Percentiles rank a stretch among this genome's conserved stretches.
Conservation (phyloP, 2,113 vertebrate genomes). For the Rhipidura dahli region DNA sequence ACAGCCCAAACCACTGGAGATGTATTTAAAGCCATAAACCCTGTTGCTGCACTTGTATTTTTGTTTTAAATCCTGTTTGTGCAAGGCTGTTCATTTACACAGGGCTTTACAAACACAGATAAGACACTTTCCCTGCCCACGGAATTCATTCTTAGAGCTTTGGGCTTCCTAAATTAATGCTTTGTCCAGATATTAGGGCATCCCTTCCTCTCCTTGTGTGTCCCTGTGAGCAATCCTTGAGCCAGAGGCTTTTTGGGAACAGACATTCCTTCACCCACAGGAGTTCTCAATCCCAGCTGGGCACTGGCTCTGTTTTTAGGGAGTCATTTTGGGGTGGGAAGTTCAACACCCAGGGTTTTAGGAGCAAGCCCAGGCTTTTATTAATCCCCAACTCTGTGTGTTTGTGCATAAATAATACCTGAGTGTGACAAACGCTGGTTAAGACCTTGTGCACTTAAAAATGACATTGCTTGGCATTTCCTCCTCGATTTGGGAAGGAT, state of each 20-base stretch:
- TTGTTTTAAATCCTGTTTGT: slow-evolving; percentile 12
- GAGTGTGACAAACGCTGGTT: background rate
- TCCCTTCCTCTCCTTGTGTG: background rate
- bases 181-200: background rate
- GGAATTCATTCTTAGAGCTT: background rate
- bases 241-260: background rate
- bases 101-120: background rate
- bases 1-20: background rate
- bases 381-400: fast-evolving
- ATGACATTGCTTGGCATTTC: background rate
- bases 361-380: background rate
- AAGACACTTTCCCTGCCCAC: background rate
- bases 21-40: background rate
- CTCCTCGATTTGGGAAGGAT: background rate
- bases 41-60: background rate
- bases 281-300: background rate
- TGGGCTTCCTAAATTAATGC: background rate
- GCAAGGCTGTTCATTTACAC: background rate
- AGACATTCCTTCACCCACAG: background rate
- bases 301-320: background rate
- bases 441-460: background rate
- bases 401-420: background rate
- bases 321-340: background rate
- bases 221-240: background rate
- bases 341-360: background rate